Evolutionary conservation across 2,797 vertebrate genomes (phyloP), one percentile per base, ranked within the genome.

Genomic region (Columba guinea): DNA sequence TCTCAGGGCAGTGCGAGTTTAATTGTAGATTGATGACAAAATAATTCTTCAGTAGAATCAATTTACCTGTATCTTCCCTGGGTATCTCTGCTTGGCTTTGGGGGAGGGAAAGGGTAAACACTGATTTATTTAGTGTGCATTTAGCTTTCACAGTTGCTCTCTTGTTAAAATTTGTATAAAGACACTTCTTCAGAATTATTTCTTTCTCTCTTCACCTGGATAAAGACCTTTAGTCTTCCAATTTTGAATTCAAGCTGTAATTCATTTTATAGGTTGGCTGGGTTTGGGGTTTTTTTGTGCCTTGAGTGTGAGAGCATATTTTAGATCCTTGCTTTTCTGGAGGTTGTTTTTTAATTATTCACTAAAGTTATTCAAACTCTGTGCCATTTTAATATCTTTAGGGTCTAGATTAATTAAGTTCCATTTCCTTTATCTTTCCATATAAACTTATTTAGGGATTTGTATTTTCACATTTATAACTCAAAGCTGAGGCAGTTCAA

Each of bases 21-120:
- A 85, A 63, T 78, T 96, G 85, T 51, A 78, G 80, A 78, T 56
- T 53, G 87, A 86, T 94, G 91, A 82, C 91, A 94, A 91, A 95
- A 84, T 93, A 92, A 75, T 87, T 84, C 79, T 58, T 70, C 63
- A 30, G 35, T 34, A 34, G 55, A 93, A 77, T 78, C 84, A 68
- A 34, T 80, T 80, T 87, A n/a, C 65, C 51, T 88, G 0, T 80
- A 35, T 89, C 90, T 87, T 92, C 37, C 35, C 34, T 82, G 37
- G 39, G 5, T 92, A 26, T 71, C 56, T 93, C 51, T 87, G 53
- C 1, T 81, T 74, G 39, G 49, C 11, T 41, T 77, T 74, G n/a
- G 23, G 26, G 34, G 30, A 37, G 27, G 37, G 51, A 75, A 51
- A 80, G 64, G 77, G 27, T 64, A 60, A 84, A 83, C 65, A 73